Percentiles rank a stretch among this genome's conserved stretches.
phyloP scores from a whole-genome alignment of 2,113 vertebrate species.

The Trogon melanurus region DNA sequence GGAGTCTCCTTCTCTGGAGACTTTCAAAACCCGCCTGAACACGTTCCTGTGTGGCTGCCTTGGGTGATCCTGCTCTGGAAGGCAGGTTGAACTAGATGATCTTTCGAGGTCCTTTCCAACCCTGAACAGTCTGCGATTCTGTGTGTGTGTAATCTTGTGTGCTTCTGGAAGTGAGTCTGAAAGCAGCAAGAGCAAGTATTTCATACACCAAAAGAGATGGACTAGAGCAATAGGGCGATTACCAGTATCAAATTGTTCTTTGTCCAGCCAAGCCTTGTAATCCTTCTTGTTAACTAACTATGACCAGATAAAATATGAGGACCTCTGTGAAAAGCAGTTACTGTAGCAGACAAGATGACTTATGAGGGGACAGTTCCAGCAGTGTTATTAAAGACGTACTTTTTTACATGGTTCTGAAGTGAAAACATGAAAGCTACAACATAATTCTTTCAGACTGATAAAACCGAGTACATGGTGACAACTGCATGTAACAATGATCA shows the following conservation, averaged over 20 bases:
- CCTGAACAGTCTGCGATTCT: too few relatives aligned
- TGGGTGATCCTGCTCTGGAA: too few relatives aligned
- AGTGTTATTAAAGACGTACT: background rate
- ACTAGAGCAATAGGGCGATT: background rate
- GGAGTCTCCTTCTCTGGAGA: too few relatives aligned
- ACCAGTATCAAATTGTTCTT: background rate
- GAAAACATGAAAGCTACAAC: background rate
- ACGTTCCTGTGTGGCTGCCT: too few relatives aligned
- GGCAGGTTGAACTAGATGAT: too few relatives aligned
- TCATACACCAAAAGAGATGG: background rate
- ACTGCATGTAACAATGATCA: background rate
- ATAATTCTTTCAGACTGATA: conserved; percentile 3
- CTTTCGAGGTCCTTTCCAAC: too few relatives aligned
- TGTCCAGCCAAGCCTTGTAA: background rate
- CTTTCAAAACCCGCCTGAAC: too few relatives aligned
- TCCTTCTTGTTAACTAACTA: background rate
- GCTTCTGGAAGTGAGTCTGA: background rate
- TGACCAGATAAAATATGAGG: background rate
- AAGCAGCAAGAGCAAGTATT: background rate
- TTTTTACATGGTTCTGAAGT: background rate
- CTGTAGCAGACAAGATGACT: background rate
- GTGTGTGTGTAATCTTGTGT: background rate
- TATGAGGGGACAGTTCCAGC: background rate
- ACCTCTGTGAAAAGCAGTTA: background rate
- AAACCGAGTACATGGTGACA: background rate